Conservation (phyloP, 2,888 invertebrate genomes). For the Drosophila borborema region DNA sequence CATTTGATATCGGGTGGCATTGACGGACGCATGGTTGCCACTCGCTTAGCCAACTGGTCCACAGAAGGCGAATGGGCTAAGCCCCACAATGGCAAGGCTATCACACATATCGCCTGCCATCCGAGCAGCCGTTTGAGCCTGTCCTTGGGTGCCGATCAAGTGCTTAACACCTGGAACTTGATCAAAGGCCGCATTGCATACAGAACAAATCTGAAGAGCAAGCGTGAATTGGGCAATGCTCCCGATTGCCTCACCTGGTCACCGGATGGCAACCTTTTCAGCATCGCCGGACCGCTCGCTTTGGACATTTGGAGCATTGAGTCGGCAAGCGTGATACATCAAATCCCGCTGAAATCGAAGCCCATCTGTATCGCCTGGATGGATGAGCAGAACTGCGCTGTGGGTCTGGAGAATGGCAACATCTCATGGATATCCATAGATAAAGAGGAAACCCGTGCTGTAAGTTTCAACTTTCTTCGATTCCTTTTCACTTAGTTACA, state of each 20-base stretch:
- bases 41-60: conserved; percentile 94
- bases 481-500: not conserved
- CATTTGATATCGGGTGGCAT: conserved; percentile 94
- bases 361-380: conserved; percentile 90
- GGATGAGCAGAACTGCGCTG: conserved; percentile 87
- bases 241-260: conserved; percentile 89
- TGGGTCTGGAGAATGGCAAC: conserved; percentile 91
- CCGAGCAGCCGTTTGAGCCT: conserved; percentile 95
- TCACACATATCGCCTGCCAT: conserved; percentile 93
- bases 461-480: conserved; percentile 10
- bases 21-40: conserved; percentile 93
- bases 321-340: conserved; percentile 90
- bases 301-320: conserved; percentile 93
- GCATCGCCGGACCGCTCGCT: conserved; percentile 89
- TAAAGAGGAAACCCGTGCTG: conserved; percentile 84
- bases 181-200: conserved; percentile 96
- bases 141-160: conserved; percentile 93
- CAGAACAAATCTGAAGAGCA: conserved; percentile 92
- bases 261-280: conserved; percentile 90
- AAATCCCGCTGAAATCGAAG: conserved; percentile 89
- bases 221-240: conserved; percentile 85
- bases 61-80: conserved; percentile 92
- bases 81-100: conserved; percentile 92
- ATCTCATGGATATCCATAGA: conserved; percentile 87
- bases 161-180: conserved; percentile 96